These are phyloP conservation scores for Zaprionus vittiger DNA, from an alignment of 1,140 invertebrate genomes.

Conservation along the genomic window DNA sequence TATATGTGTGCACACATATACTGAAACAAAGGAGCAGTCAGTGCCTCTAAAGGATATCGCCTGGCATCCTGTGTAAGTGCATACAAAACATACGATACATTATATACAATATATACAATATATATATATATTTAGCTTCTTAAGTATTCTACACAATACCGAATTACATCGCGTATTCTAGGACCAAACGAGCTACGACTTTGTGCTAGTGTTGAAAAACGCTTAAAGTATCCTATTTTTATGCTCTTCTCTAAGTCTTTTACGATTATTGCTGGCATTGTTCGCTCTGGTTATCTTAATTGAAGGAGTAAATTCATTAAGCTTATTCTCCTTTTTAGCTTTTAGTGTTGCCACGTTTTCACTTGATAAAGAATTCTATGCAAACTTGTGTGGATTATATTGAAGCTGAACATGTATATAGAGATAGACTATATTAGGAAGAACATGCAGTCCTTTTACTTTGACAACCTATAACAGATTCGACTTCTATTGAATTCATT, in stretches of 20 bases:
- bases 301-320: too few relatives aligned
- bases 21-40: constrained; percentile 58
- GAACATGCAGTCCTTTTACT: too few relatives aligned
- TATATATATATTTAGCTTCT: constrained; percentile 16
- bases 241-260: background rate
- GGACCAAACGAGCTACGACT: too few relatives aligned
- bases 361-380: background rate
- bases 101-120: background rate
- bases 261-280: background rate
- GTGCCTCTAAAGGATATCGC: constrained; percentile 62
- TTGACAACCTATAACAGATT: too few relatives aligned
- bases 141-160: constrained; percentile 25
- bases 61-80: constrained; percentile 57
- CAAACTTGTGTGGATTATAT: background rate
- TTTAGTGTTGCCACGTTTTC: background rate
- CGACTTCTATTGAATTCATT: too few relatives aligned
- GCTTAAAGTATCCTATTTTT: background rate
- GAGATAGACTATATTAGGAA: too few relatives aligned
- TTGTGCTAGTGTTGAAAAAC: background rate
- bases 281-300: background rate
- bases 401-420: too few relatives aligned
- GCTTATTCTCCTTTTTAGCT: too few relatives aligned
- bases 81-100: constrained; percentile 8
- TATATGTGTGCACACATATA: background rate
- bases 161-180: background rate